Evolutionary conservation across 2,888 invertebrate species (phyloP).

Genomic region (Abscondita cerata): DNA sequence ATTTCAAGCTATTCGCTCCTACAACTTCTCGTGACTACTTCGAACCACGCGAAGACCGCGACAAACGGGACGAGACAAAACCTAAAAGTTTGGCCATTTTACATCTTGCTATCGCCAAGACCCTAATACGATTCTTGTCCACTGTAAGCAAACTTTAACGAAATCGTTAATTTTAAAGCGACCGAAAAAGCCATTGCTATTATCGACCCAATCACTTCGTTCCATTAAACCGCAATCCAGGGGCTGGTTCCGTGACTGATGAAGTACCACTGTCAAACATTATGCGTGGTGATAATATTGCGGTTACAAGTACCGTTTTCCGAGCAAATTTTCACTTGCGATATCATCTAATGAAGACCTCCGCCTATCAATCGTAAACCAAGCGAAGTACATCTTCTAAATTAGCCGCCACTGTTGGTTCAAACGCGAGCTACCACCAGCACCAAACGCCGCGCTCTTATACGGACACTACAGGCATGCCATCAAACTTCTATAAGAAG

Average conservation of each 20-base stretch:
- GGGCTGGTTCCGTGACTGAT: slow-evolving; percentile 49
- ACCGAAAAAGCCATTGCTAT: slow-evolving; percentile 58
- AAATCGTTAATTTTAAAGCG: slow-evolving; percentile 43
- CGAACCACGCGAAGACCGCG: slow-evolving; percentile 35
- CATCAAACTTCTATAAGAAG: too few relatives aligned
- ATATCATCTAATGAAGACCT: too few relatives aligned
- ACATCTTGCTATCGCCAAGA: slow-evolving; percentile 54
- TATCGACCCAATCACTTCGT: slow-evolving; percentile 57
- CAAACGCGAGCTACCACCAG: too few relatives aligned
- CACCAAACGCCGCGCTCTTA: too few relatives aligned
- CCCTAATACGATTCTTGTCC: slow-evolving; percentile 33
- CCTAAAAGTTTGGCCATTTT: slow-evolving; percentile 54
- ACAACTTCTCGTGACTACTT: slow-evolving; percentile 43
- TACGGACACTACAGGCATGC: too few relatives aligned
- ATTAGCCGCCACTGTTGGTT: too few relatives aligned
- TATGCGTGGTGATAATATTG: slow-evolving; percentile 54
- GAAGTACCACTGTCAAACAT: slow-evolving; percentile 41
- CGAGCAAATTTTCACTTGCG: too few relatives aligned
- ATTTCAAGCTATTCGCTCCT: slow-evolving; percentile 55
- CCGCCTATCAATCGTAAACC: too few relatives aligned
- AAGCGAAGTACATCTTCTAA: too few relatives aligned
- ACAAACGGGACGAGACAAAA: slow-evolving; percentile 38
- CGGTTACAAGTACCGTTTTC: slow-evolving; percentile 45
- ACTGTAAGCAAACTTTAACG: slow-evolving; percentile 36
- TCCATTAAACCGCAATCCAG: slow-evolving; percentile 57